Evolutionary conservation across 2,888 invertebrate genomes (phyloP), one percentile per base, ranked within the genome.

Genomic region (Trachelus iudaicus): DNA sequence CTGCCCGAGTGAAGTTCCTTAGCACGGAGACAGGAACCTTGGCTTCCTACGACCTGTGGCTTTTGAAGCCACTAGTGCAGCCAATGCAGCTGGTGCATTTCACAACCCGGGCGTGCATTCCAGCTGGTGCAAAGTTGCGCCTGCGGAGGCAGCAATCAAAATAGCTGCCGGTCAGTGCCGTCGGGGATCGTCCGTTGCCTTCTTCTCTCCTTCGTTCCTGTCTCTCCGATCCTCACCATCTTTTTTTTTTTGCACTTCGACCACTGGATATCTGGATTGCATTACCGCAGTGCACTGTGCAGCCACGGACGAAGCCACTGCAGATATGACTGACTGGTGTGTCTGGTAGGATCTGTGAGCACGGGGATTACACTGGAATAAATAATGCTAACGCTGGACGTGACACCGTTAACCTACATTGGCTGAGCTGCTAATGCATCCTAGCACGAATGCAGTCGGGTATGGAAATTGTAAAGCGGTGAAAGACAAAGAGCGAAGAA

Each of bases 151-250:
- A 77, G 80, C 77, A 80, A 80, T 80, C 80, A 79, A 79, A 79
- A 80, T 79, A 80, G 77, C 80, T 79, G 69, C 77, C 76, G 80
- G 77, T 80, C 79, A 80, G 77, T 80, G 79, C 78, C 78, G 73
- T 76, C 68, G 56, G 78, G 68, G 78, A 35, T 69, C 73, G 73
- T n/a, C 73, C 69, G 75, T 73, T 33, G 31, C 30, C 73, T 56
- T 73, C 73, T 56, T 69, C 76, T 56, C 56, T 56, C 56, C 23
- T 23, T 56, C 56, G 56, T 56, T 56, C 56, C 56, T 23, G 2
- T 9, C 56, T 23, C 56, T 56, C 2, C 23, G 56, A 56, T 56
- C 23, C 9, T 9, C 15, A 9, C 2, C 9, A 56, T 23, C 15
- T 56, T 56, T 56, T 56, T 56, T 56, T 34, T 35, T 35, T 23